phyloP scores from a whole-genome alignment of 2,797 vertebrate species.

The Catostomus latipinnis region DNA sequence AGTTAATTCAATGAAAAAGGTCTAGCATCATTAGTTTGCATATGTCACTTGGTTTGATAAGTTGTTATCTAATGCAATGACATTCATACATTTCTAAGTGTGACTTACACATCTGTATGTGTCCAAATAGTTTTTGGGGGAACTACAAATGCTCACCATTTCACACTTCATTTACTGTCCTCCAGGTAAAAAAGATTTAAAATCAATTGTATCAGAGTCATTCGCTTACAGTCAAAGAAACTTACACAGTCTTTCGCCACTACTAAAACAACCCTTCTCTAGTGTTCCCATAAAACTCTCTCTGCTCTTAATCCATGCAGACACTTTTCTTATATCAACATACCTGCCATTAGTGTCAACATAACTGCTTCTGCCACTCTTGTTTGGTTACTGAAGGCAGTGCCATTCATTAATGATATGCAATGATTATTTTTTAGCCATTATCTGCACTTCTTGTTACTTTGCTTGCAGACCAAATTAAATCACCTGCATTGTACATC shows the following conservation, averaged over 20 bases:
- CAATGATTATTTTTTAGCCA: constrained; percentile 31
- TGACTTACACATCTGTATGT: too few relatives aligned
- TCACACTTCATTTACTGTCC: background rate
- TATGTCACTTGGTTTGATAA: too few relatives aligned
- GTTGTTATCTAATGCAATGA: too few relatives aligned
- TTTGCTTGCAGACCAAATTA: constrained; percentile 22
- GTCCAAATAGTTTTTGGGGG: too few relatives aligned
- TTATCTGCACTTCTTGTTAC: constrained; percentile 26
- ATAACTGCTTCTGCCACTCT: constrained; percentile 16
- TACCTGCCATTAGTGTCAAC: constrained; percentile 29
- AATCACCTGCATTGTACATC: constrained; percentile 31
- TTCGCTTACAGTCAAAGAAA: constrained; percentile 8
- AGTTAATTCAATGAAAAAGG: too few relatives aligned
- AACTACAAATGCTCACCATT: too few relatives aligned
- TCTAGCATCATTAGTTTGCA: too few relatives aligned
- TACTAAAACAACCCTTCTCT: constrained; percentile 1
- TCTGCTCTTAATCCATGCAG: constrained; percentile 37
- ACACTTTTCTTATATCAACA: constrained; percentile 36
- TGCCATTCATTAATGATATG: constrained; percentile 37
- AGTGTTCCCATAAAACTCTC: constrained; percentile 1
- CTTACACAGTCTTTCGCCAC: background rate
- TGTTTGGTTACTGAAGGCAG: constrained; percentile 25
- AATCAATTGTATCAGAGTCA: constrained; percentile 5
- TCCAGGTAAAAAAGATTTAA: constrained; percentile 1
- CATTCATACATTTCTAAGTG: too few relatives aligned